Base-by-base conservation (phyloP, 2,113 vertebrate species). In the Grallaria varia region DNA sequence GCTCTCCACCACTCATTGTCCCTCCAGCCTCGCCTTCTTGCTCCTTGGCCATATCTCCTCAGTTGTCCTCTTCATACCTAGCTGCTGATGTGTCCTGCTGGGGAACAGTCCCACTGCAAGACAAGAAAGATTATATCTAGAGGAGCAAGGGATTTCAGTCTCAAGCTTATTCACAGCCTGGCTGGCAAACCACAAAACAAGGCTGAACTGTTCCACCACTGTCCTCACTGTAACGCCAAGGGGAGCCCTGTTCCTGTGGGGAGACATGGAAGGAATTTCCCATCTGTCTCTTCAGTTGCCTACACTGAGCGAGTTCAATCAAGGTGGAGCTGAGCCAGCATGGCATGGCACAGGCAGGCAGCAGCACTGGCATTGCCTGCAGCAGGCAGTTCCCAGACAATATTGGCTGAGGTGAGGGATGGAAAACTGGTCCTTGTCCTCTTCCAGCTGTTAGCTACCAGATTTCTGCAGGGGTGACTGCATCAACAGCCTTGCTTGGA, bases 301-400 rank as follows among this genome's bases (percentile, higher is more conserved):
- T 22, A 5, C 37, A 14, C 33, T 0, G 0, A 22, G 20, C 0
- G 0, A 25, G 8, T 14, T 35, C 2, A 17, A 2, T 14, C 0
- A 2, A 71, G 35, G 9, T 21, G 28, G 25, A 81, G 31, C 25
- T 1, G 14, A 69, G 37, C 11, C 4, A 1, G 31, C 1, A 4
- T 0, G 0, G 50, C 35, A 16, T 25, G 24, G 28, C 0, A 2
- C 0, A 14, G 56, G 31, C 8, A 27, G 22, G 8, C 2, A 1
- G 17, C 3, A 14, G 9, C 15, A 14, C 22, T 25, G 33, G 39
- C 27, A 13, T 5, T 40, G 21, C 24, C 35, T 50, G 37, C 9
- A 77, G 30, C 49, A 73, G 17, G n/a, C 10, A 18, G 9, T 13
- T 89, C 85, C 45, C 42, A 67, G 37, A 4, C 35, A 62, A 4